A percentile compares a stretch with the other conserved stretches of the same genome.
These are phyloP conservation scores for Eupelmus urozonus DNA, from an alignment of 2,888 invertebrate genomes.

Conservation along the genomic window DNA sequence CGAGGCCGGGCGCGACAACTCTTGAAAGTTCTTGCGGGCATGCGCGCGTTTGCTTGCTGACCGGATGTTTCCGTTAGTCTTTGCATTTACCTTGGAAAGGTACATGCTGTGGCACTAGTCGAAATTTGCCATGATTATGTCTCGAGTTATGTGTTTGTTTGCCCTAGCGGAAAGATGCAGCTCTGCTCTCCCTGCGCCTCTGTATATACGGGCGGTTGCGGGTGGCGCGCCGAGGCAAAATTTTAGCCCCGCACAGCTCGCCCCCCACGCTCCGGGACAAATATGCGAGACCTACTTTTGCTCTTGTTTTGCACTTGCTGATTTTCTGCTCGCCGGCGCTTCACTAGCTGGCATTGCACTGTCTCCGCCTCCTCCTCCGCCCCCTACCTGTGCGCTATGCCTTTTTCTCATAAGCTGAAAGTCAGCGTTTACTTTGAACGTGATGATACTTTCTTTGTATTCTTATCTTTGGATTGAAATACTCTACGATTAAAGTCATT, in stretches of 20 bases:
- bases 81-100: slow-evolving; percentile 40
- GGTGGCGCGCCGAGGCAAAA: slow-evolving; percentile 1
- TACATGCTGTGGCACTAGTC: slow-evolving; percentile 24
- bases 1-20: slow-evolving; percentile 9
- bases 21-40: slow-evolving; percentile 38
- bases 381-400: not conserved
- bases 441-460: not conserved
- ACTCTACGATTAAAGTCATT: too few species aligned
- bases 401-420: slow-evolving; percentile 3
- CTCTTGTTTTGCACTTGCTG: slow-evolving; percentile 40
- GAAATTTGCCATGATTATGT: slow-evolving; percentile 37
- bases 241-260: slow-evolving; percentile 14
- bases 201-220: not conserved
- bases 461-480: too few species aligned
- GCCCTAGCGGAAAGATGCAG: slow-evolving; percentile 4
- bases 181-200: too few species aligned
- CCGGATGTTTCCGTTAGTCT: slow-evolving; percentile 47
- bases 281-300: slow-evolving; percentile 38
- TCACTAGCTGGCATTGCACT: not conserved
- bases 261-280: not conserved
- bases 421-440: slow-evolving; percentile 20
- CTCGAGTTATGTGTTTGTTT: slow-evolving; percentile 36
- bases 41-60: not conserved
- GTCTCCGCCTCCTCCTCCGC: not conserved
- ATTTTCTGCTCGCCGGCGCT: slow-evolving; percentile 14